A percentile compares a stretch with the other conserved stretches of the same genome.
Conservation (phyloP, 2,888 invertebrate genomes). For the Hemaris fuciformis region DNA sequence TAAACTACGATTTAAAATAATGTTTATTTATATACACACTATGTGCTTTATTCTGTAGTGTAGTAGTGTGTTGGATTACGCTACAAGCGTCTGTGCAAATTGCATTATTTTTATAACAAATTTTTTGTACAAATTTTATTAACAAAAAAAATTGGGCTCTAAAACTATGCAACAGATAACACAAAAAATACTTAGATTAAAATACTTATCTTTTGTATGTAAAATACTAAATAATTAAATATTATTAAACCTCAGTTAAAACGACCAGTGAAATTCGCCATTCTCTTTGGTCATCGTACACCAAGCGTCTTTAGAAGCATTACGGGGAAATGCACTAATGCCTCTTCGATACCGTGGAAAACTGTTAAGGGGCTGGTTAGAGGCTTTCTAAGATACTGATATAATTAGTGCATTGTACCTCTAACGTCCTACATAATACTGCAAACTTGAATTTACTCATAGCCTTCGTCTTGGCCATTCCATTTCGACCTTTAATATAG, state of each 20-base stretch:
- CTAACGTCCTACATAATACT: constrained; percentile 56
- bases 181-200: no score
- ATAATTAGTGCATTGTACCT: constrained; percentile 78
- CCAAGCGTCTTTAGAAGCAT: constrained; percentile 76
- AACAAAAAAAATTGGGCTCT: no score
- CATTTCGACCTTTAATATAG: constrained; percentile 32
- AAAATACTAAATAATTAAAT: no score
- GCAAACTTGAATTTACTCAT: constrained; percentile 26
- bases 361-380: constrained; percentile 81
- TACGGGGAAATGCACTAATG: constrained; percentile 80
- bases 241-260: constrained; percentile 20
- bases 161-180: no score
- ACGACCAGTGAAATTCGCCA: constrained; percentile 34
- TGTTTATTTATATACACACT: background rate
- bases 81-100: no score
- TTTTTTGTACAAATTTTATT: no score
- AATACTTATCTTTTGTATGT: no score
- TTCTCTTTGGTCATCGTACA: constrained; percentile 68
- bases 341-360: constrained; percentile 74
- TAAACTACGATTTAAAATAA: background rate
- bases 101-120: no score
- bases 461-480: constrained; percentile 13
- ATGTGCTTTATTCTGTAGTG: background rate
- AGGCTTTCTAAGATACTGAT: constrained; percentile 79
- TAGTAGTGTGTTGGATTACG: no score